phyloP scores from a whole-genome alignment of 2,113 vertebrate genomes.

The Sinocyclocheilus grahami region DNA sequence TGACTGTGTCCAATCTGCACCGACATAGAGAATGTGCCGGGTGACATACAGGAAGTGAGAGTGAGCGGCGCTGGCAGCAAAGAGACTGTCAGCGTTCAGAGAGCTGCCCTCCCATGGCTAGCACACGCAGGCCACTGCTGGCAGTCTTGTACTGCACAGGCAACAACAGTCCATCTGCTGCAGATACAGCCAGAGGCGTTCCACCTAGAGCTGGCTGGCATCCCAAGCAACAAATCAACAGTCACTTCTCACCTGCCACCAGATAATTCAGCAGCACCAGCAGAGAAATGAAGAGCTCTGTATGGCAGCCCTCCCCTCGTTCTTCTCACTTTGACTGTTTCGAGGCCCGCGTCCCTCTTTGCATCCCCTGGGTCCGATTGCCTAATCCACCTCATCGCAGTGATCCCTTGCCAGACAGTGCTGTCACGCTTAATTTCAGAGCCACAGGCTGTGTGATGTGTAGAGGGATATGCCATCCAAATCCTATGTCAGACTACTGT shows the following conservation, averaged over 20 bases:
- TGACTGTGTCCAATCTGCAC: conserved; percentile 19
- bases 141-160: conserved; percentile 3
- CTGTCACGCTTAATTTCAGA: conserved; percentile 25
- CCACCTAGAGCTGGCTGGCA: conserved; percentile 6
- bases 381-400: neutral
- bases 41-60: conserved; percentile 28
- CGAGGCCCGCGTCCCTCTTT: neutral
- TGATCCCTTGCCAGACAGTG: conserved; percentile 3
- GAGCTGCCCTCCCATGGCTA: neutral
- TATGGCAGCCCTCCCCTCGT: conserved; percentile 6
- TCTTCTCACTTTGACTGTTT: conserved; percentile 7
- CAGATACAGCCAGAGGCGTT: conserved; percentile 22
- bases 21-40: conserved; percentile 5
- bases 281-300: conserved; percentile 35
- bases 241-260: conserved; percentile 35
- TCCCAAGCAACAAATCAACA: conserved; percentile 40
- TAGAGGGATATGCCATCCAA: conserved; percentile 1
- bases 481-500: neutral
- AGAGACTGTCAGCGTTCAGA: conserved; percentile 4
- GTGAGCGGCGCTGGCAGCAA: conserved; percentile 14
- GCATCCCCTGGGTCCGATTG: conserved; percentile 8
- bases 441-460: conserved; percentile 7
- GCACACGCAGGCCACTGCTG: neutral
- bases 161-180: conserved; percentile 41
- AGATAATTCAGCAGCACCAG: conserved; percentile 27